A percentile compares a stretch with the other conserved stretches of the same genome.
These are phyloP conservation scores for Alethe diademata DNA, from an alignment of 2,113 vertebrate genomes.

Conservation along the genomic window DNA sequence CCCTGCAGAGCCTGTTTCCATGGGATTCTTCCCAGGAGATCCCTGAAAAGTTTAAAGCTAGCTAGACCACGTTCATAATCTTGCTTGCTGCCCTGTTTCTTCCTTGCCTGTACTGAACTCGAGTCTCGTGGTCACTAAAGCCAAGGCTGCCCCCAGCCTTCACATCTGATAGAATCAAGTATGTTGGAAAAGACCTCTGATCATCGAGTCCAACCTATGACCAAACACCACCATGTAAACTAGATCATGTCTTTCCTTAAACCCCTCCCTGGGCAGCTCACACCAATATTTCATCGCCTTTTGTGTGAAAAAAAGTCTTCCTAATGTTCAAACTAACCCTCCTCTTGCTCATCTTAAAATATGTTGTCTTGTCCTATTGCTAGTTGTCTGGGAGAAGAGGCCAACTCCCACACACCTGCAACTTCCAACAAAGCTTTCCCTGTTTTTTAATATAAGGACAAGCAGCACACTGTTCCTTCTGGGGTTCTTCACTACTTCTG, in stretches of 20 bases:
- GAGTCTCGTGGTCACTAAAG: not conserved
- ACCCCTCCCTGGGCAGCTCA: not conserved
- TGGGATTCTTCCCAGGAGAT: not conserved
- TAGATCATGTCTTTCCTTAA: not conserved
- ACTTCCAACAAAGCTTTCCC: not conserved
- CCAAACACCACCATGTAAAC: not conserved
- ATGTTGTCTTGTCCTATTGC: not conserved
- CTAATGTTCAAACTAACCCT: not conserved
- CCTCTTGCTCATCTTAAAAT: not conserved
- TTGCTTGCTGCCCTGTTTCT: not conserved
- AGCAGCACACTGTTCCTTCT: not conserved
- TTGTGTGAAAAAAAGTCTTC: not conserved
- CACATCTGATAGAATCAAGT: not conserved
- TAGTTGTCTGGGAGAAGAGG: not conserved
- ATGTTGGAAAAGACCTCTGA: not conserved
- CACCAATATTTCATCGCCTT: not conserved
- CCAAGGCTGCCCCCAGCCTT: not conserved
- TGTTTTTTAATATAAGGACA: not conserved
- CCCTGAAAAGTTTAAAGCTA: not conserved
- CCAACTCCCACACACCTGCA: too few relatives aligned
- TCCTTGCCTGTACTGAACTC: not conserved
- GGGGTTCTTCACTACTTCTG: not conserved
- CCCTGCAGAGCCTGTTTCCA: not conserved
- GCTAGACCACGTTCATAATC: not conserved
- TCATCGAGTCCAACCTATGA: not conserved